Conservation (phyloP, 2,797 vertebrate genomes). For the Falco peregrinus region DNA sequence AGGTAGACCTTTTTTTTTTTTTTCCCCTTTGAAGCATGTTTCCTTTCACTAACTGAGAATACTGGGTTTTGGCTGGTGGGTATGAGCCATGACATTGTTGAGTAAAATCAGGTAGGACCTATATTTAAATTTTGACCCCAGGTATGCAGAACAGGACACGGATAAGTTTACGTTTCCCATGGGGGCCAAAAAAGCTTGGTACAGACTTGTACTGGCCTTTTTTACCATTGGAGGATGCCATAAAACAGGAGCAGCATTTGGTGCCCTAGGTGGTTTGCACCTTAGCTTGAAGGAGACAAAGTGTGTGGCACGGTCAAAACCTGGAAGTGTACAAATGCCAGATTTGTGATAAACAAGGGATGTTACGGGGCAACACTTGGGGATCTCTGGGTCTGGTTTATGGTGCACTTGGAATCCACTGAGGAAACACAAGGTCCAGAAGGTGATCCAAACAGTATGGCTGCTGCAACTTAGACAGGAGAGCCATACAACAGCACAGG, state of each 20-base stretch:
- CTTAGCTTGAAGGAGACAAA: constrained; percentile 87
- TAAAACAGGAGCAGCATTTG: constrained; percentile 85
- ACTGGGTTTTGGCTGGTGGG: neutral
- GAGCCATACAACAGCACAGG: fast-evolving
- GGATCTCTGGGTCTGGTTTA: neutral
- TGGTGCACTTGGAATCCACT: neutral
- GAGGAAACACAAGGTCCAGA: neutral
- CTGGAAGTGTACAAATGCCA: constrained; percentile 82
- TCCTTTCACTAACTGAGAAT: neutral
- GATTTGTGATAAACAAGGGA: neutral
- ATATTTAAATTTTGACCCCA: neutral
- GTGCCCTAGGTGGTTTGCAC: constrained; percentile 83
- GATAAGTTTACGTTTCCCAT: constrained; percentile 87
- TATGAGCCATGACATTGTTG: neutral
- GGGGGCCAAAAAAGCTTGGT: constrained; percentile 85
- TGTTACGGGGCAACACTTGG: neutral
- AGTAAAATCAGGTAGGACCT: neutral
- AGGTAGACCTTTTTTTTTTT: neutral
- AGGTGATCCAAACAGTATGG: neutral
- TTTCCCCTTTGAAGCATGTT: neutral
- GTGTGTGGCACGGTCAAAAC: constrained; percentile 89
- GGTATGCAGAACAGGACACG: neutral
- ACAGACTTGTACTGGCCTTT: constrained; percentile 89
- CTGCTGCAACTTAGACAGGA: neutral
- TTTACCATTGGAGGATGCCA: constrained; percentile 91